Conservation (phyloP, 2,888 invertebrate species). For the Operophtera brumata region DNA sequence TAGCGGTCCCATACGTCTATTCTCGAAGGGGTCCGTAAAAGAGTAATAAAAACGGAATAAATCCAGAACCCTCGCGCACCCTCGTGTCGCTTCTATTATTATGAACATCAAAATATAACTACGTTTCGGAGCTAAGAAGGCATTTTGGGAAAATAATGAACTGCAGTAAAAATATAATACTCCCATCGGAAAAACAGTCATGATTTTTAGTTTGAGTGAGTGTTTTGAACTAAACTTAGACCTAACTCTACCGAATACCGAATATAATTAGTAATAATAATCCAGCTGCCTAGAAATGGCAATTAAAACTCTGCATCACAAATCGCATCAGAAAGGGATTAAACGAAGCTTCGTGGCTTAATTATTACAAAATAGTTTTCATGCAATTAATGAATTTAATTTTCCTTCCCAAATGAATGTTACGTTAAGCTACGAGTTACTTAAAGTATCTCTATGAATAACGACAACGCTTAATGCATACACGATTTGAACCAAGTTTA, state of each 20-base stretch:
- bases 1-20: conserved; percentile 49
- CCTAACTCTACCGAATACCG: not conserved
- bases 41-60: conserved; percentile 78
- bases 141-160: conserved; percentile 45
- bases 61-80: conserved; percentile 61
- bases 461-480: not conserved
- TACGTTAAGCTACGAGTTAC: not conserved
- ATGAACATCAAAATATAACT: conserved; percentile 73
- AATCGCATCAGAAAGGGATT: not conserved
- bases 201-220: not conserved
- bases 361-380: not conserved
- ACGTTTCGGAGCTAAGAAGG: conserved; percentile 41
- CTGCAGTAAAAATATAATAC: conserved; percentile 25
- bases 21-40: conserved; percentile 68
- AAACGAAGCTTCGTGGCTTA: not conserved
- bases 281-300: not conserved
- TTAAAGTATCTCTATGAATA: not conserved
- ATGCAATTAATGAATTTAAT: not conserved
- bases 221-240: not conserved
- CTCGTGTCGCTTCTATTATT: conserved; percentile 67
- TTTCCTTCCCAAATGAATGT: not conserved
- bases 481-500: too few species aligned
- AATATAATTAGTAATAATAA: not conserved
- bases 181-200: not conserved
- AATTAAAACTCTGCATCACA: not conserved